Base-by-base conservation (phyloP, 2,797 vertebrate genomes). In the Valencia hispanica region DNA sequence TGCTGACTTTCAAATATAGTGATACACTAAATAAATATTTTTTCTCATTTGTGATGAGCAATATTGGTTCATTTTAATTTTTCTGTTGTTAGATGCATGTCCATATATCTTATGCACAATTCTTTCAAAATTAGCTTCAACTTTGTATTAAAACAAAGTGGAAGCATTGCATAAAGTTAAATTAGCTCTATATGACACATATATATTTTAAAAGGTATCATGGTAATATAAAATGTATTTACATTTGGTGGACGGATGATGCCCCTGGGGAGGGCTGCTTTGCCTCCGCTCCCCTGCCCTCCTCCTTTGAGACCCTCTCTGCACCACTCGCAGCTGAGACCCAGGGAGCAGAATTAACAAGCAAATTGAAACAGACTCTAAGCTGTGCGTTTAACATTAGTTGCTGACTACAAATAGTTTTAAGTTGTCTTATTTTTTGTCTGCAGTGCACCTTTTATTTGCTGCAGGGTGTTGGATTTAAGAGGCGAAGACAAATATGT, bases 251-350 rank as follows among this genome's bases (percentile, higher is more conserved):
- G 65, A 78, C 63, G 74, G 77, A 22, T 68, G 72, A 78, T 72
- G 59, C 70, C 82, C 78, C 87, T 15, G 15, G 88, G 93, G 85
- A 88, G 45, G 57, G 74, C 81, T 82, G 76, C 81, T 70, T 79
- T 88, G 79, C 86, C 85, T 92, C 84, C 74, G 74, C 85, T 82
- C 80, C 85, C 83, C 77, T 71, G 72, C 63, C 72, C 77, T 88
- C 51, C 86, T 89, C 90, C 92, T 91, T 43, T 80, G 94, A 94
- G 95, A 91, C 90, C 83, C 85, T 88, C 73, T 66, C 89, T 89
- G 85, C 70, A 80, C 87, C 79, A 65, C 87, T 77, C 87, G 84
- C 95, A 96, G 95, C 94, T 96, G 95, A 95, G 94, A 93, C 95
- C 93, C 91, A 91, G 89, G 85, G 90, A 84, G 83, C 74, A 81